Base-by-base conservation (phyloP, 2,797 vertebrate genomes). In the Pipistrellus kuhlii region DNA sequence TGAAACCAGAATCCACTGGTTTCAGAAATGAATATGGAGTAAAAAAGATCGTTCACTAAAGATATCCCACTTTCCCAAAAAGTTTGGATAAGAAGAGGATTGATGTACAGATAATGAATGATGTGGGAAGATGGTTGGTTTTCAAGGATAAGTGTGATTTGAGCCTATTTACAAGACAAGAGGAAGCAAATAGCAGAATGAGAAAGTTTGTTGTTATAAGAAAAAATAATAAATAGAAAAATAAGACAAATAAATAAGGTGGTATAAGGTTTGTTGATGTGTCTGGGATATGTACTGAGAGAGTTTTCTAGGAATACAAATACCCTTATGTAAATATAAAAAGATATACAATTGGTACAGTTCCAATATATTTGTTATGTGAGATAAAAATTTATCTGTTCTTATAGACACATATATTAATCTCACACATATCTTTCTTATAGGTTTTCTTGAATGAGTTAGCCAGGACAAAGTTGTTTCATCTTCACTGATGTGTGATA, bases 401-500 rank as follows among this genome's bases (percentile, higher is more conserved):
- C 53, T 55, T 86, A 86, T 41, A 95, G 68, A 77, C 25, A 75
- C 21, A 44, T 44, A 53, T 90, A 44, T 91, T 77, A 66, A 83
- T 92, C 51, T 92, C 46, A 80, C 21, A 66, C 82, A n/a, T n/a
- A 48, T 96, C 62, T 87, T 78, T 25, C 48, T 38, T 62, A 9
- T 78, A 88, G 44, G 44, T 88, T 80, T 84, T 88, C 89, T 85
- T 48, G 44, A 57, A 57, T 55, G 38, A 94, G 35, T 48, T 72
- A 88, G 72, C 41, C 73, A 76, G 35, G 78, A 62, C 84, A 81
- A 94, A 41, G 51, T 77, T 86, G 75, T 83, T 93, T 84, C 17
- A 4, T 92, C 55, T 84, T 93, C 48, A 38, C 55, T 85, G 72
- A 86, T 83, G 53, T 90, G 44, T 86, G 80, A 92, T 68, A 62